Evolutionary conservation across 2,888 invertebrate genomes (phyloP).

Genomic region (Miltochrista miniata): DNA sequence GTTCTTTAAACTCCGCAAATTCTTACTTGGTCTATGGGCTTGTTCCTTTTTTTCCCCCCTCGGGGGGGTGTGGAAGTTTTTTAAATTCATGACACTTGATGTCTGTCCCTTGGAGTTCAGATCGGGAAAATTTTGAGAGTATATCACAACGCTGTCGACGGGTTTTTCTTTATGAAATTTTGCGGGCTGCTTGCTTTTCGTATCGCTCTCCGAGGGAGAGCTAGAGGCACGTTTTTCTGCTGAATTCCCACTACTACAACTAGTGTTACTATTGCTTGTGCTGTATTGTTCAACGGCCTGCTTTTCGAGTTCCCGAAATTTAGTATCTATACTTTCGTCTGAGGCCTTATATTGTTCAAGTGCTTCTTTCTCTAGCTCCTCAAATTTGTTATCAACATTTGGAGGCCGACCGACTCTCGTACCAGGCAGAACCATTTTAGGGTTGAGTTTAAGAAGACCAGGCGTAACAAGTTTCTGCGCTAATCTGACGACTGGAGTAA

Average conservation of each 20-base stretch:
- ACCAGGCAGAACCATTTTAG: constrained; percentile 66
- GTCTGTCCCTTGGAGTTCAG: constrained; percentile 61
- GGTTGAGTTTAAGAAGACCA: constrained; percentile 69
- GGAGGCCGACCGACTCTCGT: constrained; percentile 57
- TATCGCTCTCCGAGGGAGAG: constrained; percentile 48
- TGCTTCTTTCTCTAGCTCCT: constrained; percentile 84
- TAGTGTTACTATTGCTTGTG: constrained; percentile 76
- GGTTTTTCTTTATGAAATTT: constrained; percentile 75
- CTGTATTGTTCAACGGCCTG: constrained; percentile 87
- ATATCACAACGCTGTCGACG: constrained; percentile 73
- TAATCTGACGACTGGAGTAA: constrained; percentile 59
- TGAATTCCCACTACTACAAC: constrained; percentile 74
- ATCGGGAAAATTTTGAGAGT: constrained; percentile 78
- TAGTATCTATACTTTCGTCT: constrained; percentile 82
- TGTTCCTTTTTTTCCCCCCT: constrained; percentile 80
- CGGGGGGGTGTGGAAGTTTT: constrained; percentile 82
- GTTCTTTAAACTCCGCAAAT: constrained; percentile 53
- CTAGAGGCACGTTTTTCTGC: constrained; percentile 58
- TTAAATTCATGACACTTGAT: constrained; percentile 75
- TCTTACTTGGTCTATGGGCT: constrained; percentile 61
- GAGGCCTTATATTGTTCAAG: constrained; percentile 84
- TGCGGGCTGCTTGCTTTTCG: constrained; percentile 56
- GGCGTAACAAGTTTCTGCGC: constrained; percentile 68
- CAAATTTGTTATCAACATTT: constrained; percentile 71
- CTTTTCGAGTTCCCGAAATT: constrained; percentile 85